Base-by-base conservation (phyloP, 1,140 invertebrate species). In the Amyelois transitella region DNA sequence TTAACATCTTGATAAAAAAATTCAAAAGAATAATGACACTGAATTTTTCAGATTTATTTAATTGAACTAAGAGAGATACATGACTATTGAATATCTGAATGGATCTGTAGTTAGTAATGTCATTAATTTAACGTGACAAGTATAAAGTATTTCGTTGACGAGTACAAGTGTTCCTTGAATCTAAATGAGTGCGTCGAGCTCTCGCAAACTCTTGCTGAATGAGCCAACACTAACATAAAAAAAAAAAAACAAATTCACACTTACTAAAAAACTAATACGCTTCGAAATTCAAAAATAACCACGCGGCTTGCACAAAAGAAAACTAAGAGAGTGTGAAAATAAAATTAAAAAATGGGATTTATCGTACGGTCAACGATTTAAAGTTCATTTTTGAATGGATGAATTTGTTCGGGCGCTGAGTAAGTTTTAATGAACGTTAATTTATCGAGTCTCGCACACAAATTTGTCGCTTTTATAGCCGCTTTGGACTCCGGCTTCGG, bases 401-500 rank as follows among this genome's bases (percentile, higher is more conserved):
- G 61, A 64, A 69, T 54, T 43, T 20, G 64, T 67, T 2, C 55
- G 44, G 51, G 61, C 56, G 52, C 50, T 57, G 51, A 47, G 57
- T 60, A 73, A 77, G 63, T 75, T 78, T 79, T 80, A 82, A 82
- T 82, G 73, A 77, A 80, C 66, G 62, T 73, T 75, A 80, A 82
- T 80, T 80, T 82, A 82, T 78, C 67, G 58, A 69, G 54, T 58
- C 62, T 53, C 55, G 58, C 53, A 63, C 60, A 77, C 68, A 60
- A 81, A 81, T 79, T 76, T 76, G 77, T 83, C 72, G 75, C 67
- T 61, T 76, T 78, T 75, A 77, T 65, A 59, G 69, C 53, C 62
- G 61, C 64, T 71, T 55, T 48, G 45, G 45, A 21, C 32, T 38
- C n/a, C 61, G 60, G 64, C 58, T 66, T 53, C 64, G 10, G 58